Evolutionary conservation across 2,888 invertebrate genomes (phyloP).

Genomic region (Athalia rosae): DNA sequence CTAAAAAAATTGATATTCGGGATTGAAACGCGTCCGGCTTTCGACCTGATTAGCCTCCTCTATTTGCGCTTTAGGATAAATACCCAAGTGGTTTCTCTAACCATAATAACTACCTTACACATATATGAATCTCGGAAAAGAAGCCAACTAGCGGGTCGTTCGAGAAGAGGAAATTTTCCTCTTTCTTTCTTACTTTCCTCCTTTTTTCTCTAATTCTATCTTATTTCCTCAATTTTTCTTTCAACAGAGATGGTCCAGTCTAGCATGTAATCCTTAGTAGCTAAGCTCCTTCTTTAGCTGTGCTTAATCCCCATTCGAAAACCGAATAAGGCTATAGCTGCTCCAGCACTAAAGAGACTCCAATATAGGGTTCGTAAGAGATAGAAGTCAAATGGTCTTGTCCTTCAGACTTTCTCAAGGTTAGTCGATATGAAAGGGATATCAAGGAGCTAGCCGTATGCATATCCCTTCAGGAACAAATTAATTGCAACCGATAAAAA

Average conservation of each 20-base stretch:
- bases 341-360: background rate
- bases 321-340: background rate
- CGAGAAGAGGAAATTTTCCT: constrained; percentile 10
- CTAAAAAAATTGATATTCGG: background rate
- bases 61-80: too few relatives aligned
- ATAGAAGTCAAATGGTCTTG: background rate
- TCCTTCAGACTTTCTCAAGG: too few relatives aligned
- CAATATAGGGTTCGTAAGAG: too few relatives aligned
- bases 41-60: constrained; percentile 1
- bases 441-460: too few relatives aligned
- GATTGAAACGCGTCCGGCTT: constrained; percentile 5
- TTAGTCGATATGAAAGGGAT: too few relatives aligned
- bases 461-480: too few relatives aligned
- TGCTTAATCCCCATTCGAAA: constrained; percentile 21
- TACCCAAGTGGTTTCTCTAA: too few relatives aligned
- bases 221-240: constrained; percentile 18
- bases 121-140: background rate
- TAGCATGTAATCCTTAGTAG: constrained; percentile 19
- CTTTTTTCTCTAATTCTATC: background rate
- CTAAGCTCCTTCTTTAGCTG: background rate
- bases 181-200: constrained; percentile 18
- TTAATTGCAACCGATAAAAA: too few relatives aligned
- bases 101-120: too few relatives aligned
- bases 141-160: background rate
- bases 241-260: constrained; percentile 6